Conservation (phyloP, 2,113 vertebrate genomes). For the Ctenomys sociabilis region DNA sequence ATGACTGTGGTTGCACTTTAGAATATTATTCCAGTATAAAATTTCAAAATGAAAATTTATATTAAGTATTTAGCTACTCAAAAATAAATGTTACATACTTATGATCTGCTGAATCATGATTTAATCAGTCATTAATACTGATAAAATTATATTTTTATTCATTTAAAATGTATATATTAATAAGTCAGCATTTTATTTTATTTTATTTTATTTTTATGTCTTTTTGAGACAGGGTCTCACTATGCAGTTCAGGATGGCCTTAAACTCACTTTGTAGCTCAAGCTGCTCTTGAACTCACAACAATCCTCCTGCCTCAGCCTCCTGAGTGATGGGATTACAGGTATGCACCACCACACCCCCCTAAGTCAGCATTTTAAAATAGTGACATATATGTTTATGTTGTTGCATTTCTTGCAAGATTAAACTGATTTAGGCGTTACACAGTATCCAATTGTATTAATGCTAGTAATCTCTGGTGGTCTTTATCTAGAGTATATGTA, state of each 20-base stretch:
- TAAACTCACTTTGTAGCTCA: too few species aligned
- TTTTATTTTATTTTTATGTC: too few species aligned
- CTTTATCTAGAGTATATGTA: not conserved
- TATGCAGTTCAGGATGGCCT: too few species aligned
- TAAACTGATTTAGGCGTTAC: not conserved
- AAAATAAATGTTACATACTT: not conserved
- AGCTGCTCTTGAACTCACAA: too few species aligned
- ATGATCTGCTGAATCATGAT: not conserved
- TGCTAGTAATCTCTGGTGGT: not conserved
- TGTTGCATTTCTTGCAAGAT: not conserved
- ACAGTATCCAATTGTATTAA: conserved; percentile 17
- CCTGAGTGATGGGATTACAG: too few species aligned
- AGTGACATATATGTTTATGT: not conserved
- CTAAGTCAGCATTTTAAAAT: not conserved
- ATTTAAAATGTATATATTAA: not conserved
- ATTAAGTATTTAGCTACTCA: not conserved
- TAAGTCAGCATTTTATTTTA: not conserved
- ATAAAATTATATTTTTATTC: not conserved
- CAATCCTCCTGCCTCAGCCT: too few species aligned
- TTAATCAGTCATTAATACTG: not conserved
- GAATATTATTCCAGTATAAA: not conserved
- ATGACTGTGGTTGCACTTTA: not conserved
- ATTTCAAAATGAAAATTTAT: not conserved
- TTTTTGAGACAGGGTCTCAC: too few species aligned
- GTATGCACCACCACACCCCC: too few species aligned